Evolutionary conservation across 2,113 vertebrate species (phyloP), one percentile per base, ranked within the genome.

Genomic region (Hippocampus guttulatus): DNA sequence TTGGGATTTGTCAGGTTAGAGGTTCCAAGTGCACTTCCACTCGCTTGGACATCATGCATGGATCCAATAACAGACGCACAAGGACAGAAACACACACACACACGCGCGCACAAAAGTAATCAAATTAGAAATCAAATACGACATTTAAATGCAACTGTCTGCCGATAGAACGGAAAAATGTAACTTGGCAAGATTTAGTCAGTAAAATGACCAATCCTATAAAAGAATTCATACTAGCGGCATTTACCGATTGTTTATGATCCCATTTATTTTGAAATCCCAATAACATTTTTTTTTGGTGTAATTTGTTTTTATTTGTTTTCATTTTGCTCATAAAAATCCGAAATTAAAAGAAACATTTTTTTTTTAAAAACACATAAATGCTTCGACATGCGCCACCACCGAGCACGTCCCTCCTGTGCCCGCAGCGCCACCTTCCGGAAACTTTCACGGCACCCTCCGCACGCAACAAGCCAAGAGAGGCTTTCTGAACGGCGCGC

Each of bases 1-100:
- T 52, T 30, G 70, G 82, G 85, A 86, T 86, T 85, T 83, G 79
- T 73, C 74, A 84, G 76, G 83, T 87, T 84, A 81, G 73, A 85
- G 55, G 49, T 61, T 75, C 64, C 64, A 52, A 73, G 70, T 73
- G 67, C 69, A 75, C 67, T 81, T 87, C 87, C 71, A 41, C 40
- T 10, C 57, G 67, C 76, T 78, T 77, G 51, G 40, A 45, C 43
- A 30, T 8, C 33, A 38, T 38, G 33, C 9, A 25, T 15, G 65
- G 75, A n/a, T 84, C 72, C 25, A 47, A 78, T 85, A 74, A 70
- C 81, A 69, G 69, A 49, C 60, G 70, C 61, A 60, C 30, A 73
- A 55, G n/a, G 12, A 57, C 47, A 69, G 45, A 64, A 21, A 71
- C 30, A 54, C 45, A 68, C 40, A 18, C 4, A 23, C n/a, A 64